phyloP scores from a whole-genome alignment of 2,113 vertebrate genomes.

The Antigone vipio region DNA sequence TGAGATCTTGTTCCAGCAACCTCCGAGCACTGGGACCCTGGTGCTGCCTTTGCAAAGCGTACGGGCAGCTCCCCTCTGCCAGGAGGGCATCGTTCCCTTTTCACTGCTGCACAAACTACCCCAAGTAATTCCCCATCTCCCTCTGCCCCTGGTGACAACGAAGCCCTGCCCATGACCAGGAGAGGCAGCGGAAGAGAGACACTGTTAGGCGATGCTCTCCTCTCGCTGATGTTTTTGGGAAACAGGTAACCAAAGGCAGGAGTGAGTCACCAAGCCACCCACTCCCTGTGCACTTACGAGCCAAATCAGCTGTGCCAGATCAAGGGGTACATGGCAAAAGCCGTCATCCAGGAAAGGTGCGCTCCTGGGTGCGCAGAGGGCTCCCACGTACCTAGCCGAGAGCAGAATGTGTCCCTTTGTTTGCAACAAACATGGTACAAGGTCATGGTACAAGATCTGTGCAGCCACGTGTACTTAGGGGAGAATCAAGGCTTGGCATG shows the following conservation, averaged over 20 bases:
- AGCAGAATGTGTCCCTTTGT: neutral
- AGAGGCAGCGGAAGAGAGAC: neutral
- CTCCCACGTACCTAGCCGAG: neutral
- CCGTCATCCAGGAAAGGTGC: neutral
- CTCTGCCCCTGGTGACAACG: neutral
- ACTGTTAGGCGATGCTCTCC: fast-evolving
- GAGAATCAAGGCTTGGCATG: neutral
- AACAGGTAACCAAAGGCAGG: neutral
- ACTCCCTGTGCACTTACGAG: neutral
- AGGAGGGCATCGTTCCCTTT: neutral
- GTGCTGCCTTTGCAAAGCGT: neutral
- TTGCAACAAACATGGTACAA: neutral
- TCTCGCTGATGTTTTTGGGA: fast-evolving
- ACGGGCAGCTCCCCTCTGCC: neutral
- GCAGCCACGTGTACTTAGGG: neutral
- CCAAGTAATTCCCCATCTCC: neutral
- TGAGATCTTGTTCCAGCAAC: neutral
- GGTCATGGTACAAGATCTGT: neutral
- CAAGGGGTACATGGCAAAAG: neutral
- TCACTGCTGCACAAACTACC: neutral
- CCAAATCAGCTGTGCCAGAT: neutral
- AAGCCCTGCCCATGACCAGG: fast-evolving
- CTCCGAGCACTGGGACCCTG: too few relatives aligned
- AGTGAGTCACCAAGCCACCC: neutral
- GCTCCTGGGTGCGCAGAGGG: neutral